phyloP scores from a whole-genome alignment of 2,797 vertebrate genomes.

The Rhabdomys pumilio region DNA sequence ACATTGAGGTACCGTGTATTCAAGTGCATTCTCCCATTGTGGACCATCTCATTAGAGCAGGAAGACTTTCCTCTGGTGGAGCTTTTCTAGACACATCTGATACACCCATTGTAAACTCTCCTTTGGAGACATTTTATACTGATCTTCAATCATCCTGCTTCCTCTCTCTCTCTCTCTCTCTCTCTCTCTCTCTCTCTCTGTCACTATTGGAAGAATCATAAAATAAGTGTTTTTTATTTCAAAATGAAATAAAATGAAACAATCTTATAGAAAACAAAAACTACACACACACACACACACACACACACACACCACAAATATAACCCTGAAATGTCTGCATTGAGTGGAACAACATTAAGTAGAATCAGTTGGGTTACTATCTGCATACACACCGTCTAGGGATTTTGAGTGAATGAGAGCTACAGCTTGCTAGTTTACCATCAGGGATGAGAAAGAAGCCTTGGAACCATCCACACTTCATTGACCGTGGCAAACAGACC shows the following conservation, averaged over 20 bases:
- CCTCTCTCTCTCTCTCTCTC: not conserved
- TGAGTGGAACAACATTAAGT: conserved; percentile 39
- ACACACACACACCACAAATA: not conserved
- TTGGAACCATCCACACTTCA: conserved; percentile 71
- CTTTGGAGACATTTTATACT: conserved; percentile 82
- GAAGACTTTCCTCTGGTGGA: conserved; percentile 82
- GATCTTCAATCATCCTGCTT: conserved; percentile 77
- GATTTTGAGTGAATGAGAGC: conserved; percentile 84
- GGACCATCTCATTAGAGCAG: conserved; percentile 85
- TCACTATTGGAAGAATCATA: conserved; percentile 43
- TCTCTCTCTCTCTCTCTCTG: not conserved
- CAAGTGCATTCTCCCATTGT: conserved; percentile 88
- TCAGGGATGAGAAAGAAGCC: conserved; percentile 82
- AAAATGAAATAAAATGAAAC: not conserved
- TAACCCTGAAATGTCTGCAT: conserved; percentile 16
- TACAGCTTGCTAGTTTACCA: conserved; percentile 82
- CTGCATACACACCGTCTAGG: conserved; percentile 75
- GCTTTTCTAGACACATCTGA: conserved; percentile 84
- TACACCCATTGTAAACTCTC: conserved; percentile 83
- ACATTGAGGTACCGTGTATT: conserved; percentile 89
- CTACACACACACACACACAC: not conserved
- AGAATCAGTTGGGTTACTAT: conserved; percentile 76
- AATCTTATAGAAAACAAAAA: not conserved
- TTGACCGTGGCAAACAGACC: conserved; percentile 83
- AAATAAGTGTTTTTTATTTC: conserved; percentile 81